Percentiles rank a stretch among this genome's conserved stretches.
These are phyloP conservation scores for Ganaspis brasiliensis DNA, from an alignment of 2,888 invertebrate species.

Conservation along the genomic window DNA sequence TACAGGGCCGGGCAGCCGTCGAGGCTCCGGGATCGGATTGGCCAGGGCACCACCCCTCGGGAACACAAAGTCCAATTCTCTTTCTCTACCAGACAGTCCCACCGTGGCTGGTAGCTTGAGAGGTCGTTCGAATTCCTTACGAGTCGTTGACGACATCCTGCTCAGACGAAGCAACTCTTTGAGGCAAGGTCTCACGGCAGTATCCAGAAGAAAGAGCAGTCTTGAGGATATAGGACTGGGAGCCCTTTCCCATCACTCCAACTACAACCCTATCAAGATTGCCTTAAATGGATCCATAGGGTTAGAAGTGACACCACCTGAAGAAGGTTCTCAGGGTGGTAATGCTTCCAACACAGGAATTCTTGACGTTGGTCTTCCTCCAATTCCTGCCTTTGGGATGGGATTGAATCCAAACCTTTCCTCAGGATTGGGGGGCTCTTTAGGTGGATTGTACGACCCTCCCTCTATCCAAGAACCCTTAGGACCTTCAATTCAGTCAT, in stretches of 20 bases:
- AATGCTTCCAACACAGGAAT: constrained; percentile 82
- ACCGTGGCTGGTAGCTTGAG: constrained; percentile 90
- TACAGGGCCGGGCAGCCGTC: constrained; percentile 82
- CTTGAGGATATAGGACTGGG: constrained; percentile 91
- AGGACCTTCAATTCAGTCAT: constrained; percentile 59
- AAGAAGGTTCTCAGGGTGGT: constrained; percentile 80
- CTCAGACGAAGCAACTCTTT: constrained; percentile 92
- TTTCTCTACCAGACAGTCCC: constrained; percentile 94
- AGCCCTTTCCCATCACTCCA: constrained; percentile 85
- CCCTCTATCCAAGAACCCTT: constrained; percentile 78
- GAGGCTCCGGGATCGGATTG: constrained; percentile 87
- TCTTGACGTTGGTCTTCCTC: constrained; percentile 81
- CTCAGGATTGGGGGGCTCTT: constrained; percentile 74
- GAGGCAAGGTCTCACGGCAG: constrained; percentile 89
- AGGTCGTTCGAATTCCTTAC: constrained; percentile 91
- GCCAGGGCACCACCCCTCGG: constrained; percentile 90
- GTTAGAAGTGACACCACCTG: constrained; percentile 85
- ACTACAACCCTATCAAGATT: constrained; percentile 91
- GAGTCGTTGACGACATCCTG: constrained; percentile 93
- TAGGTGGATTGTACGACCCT: constrained; percentile 82
- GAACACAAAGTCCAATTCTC: constrained; percentile 93
- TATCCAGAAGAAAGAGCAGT: constrained; percentile 89
- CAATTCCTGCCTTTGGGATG: constrained; percentile 71
- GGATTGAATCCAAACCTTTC: constrained; percentile 61
- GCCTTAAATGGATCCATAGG: constrained; percentile 93